Evolutionary conservation across 2,888 invertebrate genomes (phyloP), one percentile per base, ranked within the genome.

Genomic region (Dioctria linearis): DNA sequence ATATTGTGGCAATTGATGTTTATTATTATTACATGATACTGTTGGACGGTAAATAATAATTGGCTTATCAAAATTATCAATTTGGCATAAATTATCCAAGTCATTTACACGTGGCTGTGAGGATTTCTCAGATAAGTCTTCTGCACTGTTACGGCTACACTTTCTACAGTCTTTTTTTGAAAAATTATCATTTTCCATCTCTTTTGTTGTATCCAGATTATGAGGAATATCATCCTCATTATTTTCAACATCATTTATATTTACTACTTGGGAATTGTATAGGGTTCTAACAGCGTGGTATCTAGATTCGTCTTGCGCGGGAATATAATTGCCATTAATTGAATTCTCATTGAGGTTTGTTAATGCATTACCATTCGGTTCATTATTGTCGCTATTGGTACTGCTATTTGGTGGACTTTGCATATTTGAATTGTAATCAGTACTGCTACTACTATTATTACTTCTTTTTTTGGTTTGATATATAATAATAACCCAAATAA

Each of bases 401-500:
- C 25, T 59, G 49, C 63, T 61, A n/a, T 76, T n/a, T 66, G 9
- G 25, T 71, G 46, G 46, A 67, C 25, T 67, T 67, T 67, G 67
- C 5, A 42, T 25, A 13, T 4, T 79, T 51, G 37, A 46, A 59
- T 73, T 73, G 25, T 54, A 57, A 9, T 39, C 46, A 71, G 39
- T 54, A 54, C 54, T 57, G 46, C 66, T 59, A 5, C 57, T 73
- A 4, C 39, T 61, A 11, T 40, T 75, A 54, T 76, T 73, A 61
- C 43, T 90, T 49, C 92, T 91, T 88, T 94, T 93, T 82, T 95
- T 91, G 4, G 96, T 95, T 86, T 95, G 94, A 88, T 96, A 96
- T 85, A 96, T 96, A 83, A 97, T 95, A 79, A 96, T 93, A 71
- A 97, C 96, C 97, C 97, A 97, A 78, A 96, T 93, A 13, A 96